Conservation (phyloP, 2,888 invertebrate genomes). For the Limnephilus rhombicus region DNA sequence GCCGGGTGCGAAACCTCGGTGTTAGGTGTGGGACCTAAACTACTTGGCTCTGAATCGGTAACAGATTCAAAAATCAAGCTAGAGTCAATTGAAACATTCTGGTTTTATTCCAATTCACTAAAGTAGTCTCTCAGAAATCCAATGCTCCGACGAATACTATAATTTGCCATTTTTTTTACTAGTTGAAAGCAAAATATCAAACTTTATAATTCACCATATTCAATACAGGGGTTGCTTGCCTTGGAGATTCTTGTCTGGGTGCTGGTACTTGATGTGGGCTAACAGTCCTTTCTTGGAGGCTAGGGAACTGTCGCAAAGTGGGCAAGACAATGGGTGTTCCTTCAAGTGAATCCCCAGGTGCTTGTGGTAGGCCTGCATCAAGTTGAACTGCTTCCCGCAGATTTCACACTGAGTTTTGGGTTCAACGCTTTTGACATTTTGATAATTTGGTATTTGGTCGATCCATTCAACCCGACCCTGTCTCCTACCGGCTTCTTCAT, state of each 20-base stretch:
- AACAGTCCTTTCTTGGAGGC: background rate
- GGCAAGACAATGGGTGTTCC: background rate
- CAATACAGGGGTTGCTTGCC: too few species aligned
- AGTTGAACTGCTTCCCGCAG: background rate
- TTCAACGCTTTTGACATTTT: background rate
- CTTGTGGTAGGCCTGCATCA: background rate
- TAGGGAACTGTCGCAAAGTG: background rate
- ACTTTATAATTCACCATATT: too few species aligned
- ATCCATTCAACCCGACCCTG: background rate
- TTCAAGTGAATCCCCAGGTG: background rate
- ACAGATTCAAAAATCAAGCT: too few species aligned
- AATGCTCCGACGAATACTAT: too few species aligned
- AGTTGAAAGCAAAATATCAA: too few species aligned
- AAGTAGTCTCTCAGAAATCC: too few species aligned
- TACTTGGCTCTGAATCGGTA: too few species aligned
- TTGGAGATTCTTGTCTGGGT: background rate
- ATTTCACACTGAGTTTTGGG: conserved; percentile 5
- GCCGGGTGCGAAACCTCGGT: too few species aligned
- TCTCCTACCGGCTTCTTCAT: background rate
- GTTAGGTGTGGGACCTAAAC: too few species aligned
- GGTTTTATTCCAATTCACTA: too few species aligned
- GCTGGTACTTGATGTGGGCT: background rate
- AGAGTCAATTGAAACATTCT: too few species aligned
- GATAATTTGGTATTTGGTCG: background rate
- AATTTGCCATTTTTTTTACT: too few species aligned